Evolutionary conservation across 2,797 vertebrate species (phyloP), one percentile per base, ranked within the genome.

Genomic region (Thamnophis elegans): DNA sequence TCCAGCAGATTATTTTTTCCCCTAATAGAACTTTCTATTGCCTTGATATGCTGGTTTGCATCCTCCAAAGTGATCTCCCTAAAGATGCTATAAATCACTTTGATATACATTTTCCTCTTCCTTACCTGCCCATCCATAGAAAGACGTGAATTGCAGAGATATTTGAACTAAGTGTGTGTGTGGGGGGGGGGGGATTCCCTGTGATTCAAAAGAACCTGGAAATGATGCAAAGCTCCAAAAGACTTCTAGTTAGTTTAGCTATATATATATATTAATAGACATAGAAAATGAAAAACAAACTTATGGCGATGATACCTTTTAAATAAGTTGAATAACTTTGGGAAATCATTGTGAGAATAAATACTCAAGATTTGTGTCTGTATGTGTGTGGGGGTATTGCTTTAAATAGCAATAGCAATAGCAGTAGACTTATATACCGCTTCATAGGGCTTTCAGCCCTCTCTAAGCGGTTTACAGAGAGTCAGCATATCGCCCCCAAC

Each of bases 11-110:
- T 0, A 92, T 91, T 94, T 92, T 91, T 90, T 0, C 47, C 5
- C 5, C 47, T 87, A 91, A 95, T 42, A 93, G 14, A 42, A 89
- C 18, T 85, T 73, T 93, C 92, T 94, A 78, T 78, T 92, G 94
- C 47, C 53, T 91, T 32, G 88, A 5, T 87, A 13, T 56, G 58
- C 59, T 32, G 51, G 28, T n/a, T 26, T 56, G 90, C 56, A 90
- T 58, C 92, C 36, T 10, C 56, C 9, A 78, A 78, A 89, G 14
- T 14, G 5, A 4, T 88, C 20, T 82, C 47, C 87, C 28, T 78
- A 56, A 42, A 92, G 82, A 89, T 1, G 0, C 58, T 26, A 78
- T 62, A 92, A 91, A 91, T 91, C 25, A 82, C 54, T 89, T 86
- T 0, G 1, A 12, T 0, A 18, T 3, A 2, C 1, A 86, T 92